These are phyloP conservation scores for Argentina silus DNA, from an alignment of 2,797 vertebrate genomes.

Conservation along the genomic window DNA sequence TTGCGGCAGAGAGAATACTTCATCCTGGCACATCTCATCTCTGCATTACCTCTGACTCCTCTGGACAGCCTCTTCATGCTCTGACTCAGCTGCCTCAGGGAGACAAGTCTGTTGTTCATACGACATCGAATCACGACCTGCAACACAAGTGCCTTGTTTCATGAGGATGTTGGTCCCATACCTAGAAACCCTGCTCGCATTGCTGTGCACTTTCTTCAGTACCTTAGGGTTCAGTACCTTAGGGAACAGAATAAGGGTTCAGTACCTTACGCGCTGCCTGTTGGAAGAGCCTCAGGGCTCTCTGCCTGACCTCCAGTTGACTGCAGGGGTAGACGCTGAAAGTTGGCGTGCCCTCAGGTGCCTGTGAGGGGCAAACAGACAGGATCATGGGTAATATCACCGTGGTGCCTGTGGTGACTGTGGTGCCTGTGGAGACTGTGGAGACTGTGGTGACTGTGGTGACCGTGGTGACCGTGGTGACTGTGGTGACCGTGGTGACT, in stretches of 20 bases:
- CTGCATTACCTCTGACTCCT: conserved; percentile 45
- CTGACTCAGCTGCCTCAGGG: conserved; percentile 52
- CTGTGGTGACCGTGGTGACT: background rate
- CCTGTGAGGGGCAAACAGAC: conserved; percentile 51
- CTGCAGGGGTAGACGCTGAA: conserved; percentile 80
- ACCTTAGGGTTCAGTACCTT: conserved; percentile 79
- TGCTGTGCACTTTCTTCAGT: too few relatives aligned
- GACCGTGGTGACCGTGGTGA: background rate
- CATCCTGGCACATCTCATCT: conserved; percentile 12
- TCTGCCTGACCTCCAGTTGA: conserved; percentile 75
- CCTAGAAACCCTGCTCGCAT: too few relatives aligned
- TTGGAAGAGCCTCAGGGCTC: conserved; percentile 81
- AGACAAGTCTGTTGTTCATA: conserved; percentile 62
- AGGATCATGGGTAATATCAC: too few relatives aligned
- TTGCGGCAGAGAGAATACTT: background rate
- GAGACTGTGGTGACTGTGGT: background rate
- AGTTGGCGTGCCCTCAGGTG: conserved; percentile 62
- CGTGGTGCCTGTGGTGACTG: background rate
- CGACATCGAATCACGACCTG: conserved; percentile 74
- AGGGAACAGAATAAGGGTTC: background rate
- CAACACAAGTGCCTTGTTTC: conserved; percentile 16
- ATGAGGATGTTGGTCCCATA: too few relatives aligned
- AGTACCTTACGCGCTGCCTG: conserved; percentile 88
- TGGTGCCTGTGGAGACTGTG: conserved; percentile 54
- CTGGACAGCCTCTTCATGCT: conserved; percentile 25